These are phyloP conservation scores for Chelidonichthys spinosus DNA, from an alignment of 2,797 vertebrate species.

Conservation along the genomic window DNA sequence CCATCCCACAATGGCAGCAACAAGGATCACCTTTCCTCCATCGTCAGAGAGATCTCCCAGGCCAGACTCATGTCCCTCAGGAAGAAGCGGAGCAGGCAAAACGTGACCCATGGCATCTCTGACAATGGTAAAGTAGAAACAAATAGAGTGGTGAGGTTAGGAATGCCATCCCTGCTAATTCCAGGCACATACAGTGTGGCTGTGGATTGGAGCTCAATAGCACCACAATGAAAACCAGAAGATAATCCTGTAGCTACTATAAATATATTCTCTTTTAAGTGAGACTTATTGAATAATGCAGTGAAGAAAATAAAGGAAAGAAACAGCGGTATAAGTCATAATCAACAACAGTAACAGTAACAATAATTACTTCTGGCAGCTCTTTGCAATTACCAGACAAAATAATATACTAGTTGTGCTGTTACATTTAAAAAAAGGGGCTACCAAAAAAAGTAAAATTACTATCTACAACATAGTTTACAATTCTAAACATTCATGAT, in stretches of 20 bases:
- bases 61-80: slow-evolving; percentile 82
- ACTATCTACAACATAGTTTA: not conserved
- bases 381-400: not conserved
- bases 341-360: not conserved
- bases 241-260: not conserved
- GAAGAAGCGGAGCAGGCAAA: slow-evolving; percentile 79
- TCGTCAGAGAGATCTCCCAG: slow-evolving; percentile 82
- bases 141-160: not conserved
- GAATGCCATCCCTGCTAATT: not conserved
- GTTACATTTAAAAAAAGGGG: not conserved
- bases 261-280: not conserved
- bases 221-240: not conserved
- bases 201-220: not conserved
- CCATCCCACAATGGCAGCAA: slow-evolving; percentile 76
- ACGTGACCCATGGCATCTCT: slow-evolving; percentile 62
- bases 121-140: slow-evolving; percentile 81
- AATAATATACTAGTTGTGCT: not conserved
- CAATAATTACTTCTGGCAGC: not conserved
- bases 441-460: not conserved
- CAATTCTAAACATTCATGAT: not conserved
- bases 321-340: not conserved
- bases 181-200: not conserved
- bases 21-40: slow-evolving; percentile 77
- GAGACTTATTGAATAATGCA: not conserved
- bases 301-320: not conserved